Evolutionary conservation across 1,140 invertebrate genomes (phyloP).

Genomic region (Linepithema humile): DNA sequence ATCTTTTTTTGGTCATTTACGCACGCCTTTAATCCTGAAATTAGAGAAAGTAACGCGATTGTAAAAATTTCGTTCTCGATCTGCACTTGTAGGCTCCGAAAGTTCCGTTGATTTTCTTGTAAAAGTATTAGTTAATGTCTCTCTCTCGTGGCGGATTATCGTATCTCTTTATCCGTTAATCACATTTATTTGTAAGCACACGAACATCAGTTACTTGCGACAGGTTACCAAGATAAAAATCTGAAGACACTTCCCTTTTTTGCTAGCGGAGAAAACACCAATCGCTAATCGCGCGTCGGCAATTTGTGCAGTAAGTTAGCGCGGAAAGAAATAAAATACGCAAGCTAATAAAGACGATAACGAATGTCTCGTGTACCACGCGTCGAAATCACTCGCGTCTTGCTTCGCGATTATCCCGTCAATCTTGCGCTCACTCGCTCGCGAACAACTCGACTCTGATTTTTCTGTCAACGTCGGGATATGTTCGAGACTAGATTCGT

Average conservation of each 20-base stretch:
- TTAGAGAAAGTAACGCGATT: background rate
- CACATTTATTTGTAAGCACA: background rate
- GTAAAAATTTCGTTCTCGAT: background rate
- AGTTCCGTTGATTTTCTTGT: background rate
- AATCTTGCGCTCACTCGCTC: constrained; percentile 34
- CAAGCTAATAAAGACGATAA: constrained; percentile 45
- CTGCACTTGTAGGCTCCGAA: background rate
- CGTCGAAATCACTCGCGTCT: constrained; percentile 55
- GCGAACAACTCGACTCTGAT: background rate
- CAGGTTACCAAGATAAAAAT: constrained; percentile 11
- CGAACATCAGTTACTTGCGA: background rate
- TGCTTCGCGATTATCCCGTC: constrained; percentile 50
- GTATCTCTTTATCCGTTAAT: background rate
- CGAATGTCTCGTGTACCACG: constrained; percentile 40
- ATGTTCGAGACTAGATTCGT: background rate
- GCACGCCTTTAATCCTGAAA: no score
- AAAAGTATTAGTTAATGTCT: background rate
- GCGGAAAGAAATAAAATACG: constrained; percentile 14
- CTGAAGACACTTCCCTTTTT: background rate
- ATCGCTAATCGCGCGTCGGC: constrained; percentile 20
- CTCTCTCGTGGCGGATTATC: background rate
- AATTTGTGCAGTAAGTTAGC: background rate
- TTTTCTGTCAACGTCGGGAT: background rate
- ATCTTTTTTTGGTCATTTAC: no score
- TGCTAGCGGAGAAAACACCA: background rate